Evolutionary conservation across 2,797 vertebrate genomes (phyloP).

Genomic region (Gymnothorax javanicus): DNA sequence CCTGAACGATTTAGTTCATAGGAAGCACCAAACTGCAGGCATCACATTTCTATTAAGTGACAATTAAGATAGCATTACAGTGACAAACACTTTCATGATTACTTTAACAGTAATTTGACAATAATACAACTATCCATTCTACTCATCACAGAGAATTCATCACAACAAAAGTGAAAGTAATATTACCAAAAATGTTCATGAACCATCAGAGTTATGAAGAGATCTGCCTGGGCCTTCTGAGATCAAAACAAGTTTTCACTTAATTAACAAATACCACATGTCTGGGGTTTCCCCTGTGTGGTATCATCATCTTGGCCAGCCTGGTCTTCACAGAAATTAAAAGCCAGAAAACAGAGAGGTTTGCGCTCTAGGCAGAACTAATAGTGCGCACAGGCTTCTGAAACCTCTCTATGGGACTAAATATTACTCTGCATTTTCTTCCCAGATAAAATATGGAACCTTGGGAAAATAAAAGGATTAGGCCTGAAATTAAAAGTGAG

Average conservation of each 20-base stretch:
- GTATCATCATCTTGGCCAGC: not conserved
- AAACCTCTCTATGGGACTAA: not conserved
- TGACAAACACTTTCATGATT: not conserved
- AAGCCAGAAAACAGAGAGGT: not conserved
- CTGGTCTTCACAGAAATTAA: not conserved
- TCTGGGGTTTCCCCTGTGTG: not conserved
- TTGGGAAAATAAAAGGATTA: slow-evolving; percentile 57
- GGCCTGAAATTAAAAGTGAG: not conserved
- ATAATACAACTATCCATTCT: not conserved
- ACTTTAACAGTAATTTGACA: not conserved
- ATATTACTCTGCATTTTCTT: slow-evolving; percentile 31
- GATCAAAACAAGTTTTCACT: slow-evolving; percentile 8
- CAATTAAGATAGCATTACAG: not conserved
- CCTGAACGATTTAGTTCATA: not conserved
- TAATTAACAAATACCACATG: not conserved
- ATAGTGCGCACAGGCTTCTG: not conserved
- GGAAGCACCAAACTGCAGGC: not conserved
- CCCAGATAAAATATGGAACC: slow-evolving; percentile 52
- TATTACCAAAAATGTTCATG: not conserved
- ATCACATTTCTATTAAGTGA: not conserved
- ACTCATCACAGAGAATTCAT: not conserved
- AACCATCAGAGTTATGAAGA: not conserved
- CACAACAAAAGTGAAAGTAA: not conserved
- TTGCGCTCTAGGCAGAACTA: not conserved
- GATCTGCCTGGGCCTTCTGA: not conserved